Evolutionary conservation across 1,140 invertebrate genomes (phyloP).

Genomic region (Magallana ariakensis): DNA sequence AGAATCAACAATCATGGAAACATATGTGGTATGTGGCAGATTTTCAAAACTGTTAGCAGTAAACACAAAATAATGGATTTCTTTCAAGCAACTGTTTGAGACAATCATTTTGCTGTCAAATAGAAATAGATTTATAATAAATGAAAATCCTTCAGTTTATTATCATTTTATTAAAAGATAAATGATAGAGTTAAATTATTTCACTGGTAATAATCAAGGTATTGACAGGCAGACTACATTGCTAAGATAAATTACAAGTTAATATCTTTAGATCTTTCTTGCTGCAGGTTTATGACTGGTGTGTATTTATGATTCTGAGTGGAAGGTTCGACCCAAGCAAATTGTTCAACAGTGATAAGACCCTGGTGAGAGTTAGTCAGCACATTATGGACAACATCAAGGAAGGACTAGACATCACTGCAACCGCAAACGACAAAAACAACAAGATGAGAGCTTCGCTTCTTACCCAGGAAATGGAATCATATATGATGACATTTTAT

Average conservation of each 20-base stretch:
- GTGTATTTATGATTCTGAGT: conserved; percentile 28
- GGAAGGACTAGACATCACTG: not conserved
- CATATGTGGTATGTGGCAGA: conserved; percentile 32
- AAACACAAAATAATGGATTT: not conserved
- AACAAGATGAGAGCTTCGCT: not conserved
- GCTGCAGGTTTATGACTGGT: conserved; percentile 34
- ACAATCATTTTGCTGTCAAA: not conserved
- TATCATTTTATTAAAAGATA: not conserved
- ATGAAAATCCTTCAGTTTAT: not conserved
- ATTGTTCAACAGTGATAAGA: not conserved
- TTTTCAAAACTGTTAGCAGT: not conserved
- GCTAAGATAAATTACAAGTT: not conserved
- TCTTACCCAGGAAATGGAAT: not conserved
- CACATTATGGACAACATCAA: not conserved
- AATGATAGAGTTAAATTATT: not conserved
- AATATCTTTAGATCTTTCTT: not conserved
- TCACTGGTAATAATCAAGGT: not conserved
- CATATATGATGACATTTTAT: not conserved
- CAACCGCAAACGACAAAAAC: not conserved
- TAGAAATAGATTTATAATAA: not conserved
- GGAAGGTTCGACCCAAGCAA: not conserved
- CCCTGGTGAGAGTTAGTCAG: not conserved
- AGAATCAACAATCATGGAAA: conserved; percentile 42
- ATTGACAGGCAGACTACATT: not conserved
- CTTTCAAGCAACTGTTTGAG: not conserved